phyloP scores from a whole-genome alignment of 2,888 invertebrate genomes.

The Lacanobia oleracea region DNA sequence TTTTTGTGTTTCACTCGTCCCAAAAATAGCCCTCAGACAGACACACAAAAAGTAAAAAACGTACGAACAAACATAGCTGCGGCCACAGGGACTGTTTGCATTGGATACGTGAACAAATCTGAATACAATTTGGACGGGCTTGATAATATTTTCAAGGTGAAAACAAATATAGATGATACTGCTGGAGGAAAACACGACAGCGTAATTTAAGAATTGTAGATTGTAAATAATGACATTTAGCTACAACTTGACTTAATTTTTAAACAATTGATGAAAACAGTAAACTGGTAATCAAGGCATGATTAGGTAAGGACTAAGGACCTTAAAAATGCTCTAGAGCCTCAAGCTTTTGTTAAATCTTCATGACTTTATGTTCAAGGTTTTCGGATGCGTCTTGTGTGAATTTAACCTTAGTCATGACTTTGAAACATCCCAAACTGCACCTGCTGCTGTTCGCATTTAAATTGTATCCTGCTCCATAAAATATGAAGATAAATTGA shows the following conservation, averaged over 20 bases:
- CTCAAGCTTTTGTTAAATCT: neutral
- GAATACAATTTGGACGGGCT: constrained; percentile 30
- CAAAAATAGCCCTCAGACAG: constrained; percentile 71
- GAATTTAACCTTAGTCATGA: constrained; percentile 16
- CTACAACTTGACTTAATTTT: neutral
- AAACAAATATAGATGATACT: neutral
- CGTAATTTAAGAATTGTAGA: neutral
- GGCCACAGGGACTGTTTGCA: constrained; percentile 72
- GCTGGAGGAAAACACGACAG: neutral
- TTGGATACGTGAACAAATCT: constrained; percentile 55
- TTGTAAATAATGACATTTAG: neutral
- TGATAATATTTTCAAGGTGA: constrained; percentile 37
- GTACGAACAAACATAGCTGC: constrained; percentile 70
- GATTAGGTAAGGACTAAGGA: no score
- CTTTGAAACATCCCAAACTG: constrained; percentile 25
- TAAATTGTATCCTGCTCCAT: neutral
- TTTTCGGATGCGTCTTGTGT: neutral
- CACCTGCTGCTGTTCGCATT: constrained; percentile 41
- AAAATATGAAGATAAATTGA: constrained; percentile 23
- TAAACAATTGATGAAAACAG: neutral
- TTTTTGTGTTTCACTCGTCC: constrained; percentile 65
- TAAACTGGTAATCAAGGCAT: neutral
- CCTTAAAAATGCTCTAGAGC: neutral
- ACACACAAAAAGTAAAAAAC: constrained; percentile 75
- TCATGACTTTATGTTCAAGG: neutral